Evolutionary conservation across 2,113 vertebrate species (phyloP), one percentile per base, ranked within the genome.

Genomic region (Pipa parva): DNA sequence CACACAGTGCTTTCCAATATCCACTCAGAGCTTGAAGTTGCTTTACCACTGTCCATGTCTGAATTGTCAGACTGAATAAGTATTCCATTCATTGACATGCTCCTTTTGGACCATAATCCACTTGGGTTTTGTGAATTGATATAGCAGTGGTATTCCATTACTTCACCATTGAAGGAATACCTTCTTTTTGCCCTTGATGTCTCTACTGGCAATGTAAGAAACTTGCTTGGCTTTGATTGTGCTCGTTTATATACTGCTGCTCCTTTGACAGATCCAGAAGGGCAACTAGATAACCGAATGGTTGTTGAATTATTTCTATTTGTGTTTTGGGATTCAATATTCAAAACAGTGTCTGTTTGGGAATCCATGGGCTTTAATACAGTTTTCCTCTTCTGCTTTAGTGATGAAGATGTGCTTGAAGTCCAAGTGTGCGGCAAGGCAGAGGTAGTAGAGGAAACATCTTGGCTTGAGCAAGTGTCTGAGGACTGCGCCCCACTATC

Each of bases 251-350:
- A 88, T 61, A 80, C 75, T 75, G 89, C 90, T 71, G 89, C 82
- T 81, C 86, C 78, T 80, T 75, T 72, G 76, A 71, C 33, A 6
- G 71, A 64, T 33, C 74, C 80, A 0, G 59, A 37, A 74, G 76
- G 31, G 25, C 65, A 50, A 70, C 84, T 62, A 57, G 83, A 7
- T 75, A 69, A 71, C 86, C 91, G 91, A 73, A 95, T 86, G 11
- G 90, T 86, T 51, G 95, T 93, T 74, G 95, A 97, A 86, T 97
- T 98, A 84, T 97, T 98, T 69, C 93, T 91, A 88, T 97, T 99
- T 72, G 88, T 93, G 87, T 98, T 98, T 63, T 92, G 93, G 72
- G 92, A 85, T 78, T 98, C 94, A 1, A 81, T 57, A n/a, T 81
- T 76, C 64, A 80, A 67, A 11, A 77, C 76, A 2, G 83, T 86